Evolutionary conservation across 2,113 vertebrate species (phyloP).

Genomic region (Amphilophus citrinellus): DNA sequence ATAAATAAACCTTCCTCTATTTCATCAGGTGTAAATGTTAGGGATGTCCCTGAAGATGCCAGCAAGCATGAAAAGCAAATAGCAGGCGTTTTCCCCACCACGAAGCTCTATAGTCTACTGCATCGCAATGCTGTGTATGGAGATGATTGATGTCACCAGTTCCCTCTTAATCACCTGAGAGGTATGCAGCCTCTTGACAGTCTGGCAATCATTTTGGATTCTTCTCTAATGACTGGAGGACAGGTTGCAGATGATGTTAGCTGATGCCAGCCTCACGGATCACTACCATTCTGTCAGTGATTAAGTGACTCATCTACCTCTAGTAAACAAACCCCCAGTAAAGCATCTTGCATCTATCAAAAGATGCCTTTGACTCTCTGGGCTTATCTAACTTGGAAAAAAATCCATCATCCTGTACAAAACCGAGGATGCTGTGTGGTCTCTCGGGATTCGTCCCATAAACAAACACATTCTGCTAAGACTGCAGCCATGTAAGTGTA

Average conservation of each 20-base stretch:
- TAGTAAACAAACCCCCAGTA: conserved; percentile 70
- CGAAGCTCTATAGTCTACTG: conserved; percentile 39
- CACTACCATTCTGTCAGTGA: conserved; percentile 73
- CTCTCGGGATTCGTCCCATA: conserved; percentile 47
- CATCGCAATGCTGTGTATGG: conserved; percentile 6
- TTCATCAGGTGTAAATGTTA: conserved; percentile 11
- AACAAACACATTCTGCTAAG: conserved; percentile 65
- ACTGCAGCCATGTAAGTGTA: conserved; percentile 30
- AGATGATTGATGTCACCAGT: conserved; percentile 68
- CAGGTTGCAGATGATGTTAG: conserved; percentile 75
- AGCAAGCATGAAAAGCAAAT: conserved; percentile 12
- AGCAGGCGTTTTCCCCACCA: conserved; percentile 21
- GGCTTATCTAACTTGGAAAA: conserved; percentile 64
- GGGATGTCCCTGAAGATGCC: conserved; percentile 2
- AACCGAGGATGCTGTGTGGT: conserved; percentile 44
- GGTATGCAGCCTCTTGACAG: conserved; percentile 52
- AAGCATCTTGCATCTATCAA: conserved; percentile 75
- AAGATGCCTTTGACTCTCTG: conserved; percentile 55
- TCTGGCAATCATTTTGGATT: conserved; percentile 74
- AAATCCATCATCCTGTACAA: conserved; percentile 72
- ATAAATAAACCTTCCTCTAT: background rate
- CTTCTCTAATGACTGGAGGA: conserved; percentile 69
- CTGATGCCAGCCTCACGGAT: conserved; percentile 63
- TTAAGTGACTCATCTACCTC: conserved; percentile 78
- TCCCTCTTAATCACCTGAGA: conserved; percentile 70